phyloP scores from a whole-genome alignment of 2,113 vertebrate genomes.

The Chascanopsetta lugubris region DNA sequence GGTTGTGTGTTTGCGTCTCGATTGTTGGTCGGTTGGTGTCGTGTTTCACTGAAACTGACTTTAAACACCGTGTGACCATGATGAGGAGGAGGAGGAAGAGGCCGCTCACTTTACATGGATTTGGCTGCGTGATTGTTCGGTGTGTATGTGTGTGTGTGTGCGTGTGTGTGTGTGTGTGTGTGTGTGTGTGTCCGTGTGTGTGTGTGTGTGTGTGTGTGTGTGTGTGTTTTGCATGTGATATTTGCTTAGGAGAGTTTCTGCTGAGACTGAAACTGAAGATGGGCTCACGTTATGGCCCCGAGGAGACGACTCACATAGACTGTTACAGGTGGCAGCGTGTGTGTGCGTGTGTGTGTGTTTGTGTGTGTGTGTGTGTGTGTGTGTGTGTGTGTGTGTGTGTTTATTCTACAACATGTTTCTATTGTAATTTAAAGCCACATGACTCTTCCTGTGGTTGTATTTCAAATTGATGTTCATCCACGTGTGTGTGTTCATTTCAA shows the following conservation, averaged over 20 bases:
- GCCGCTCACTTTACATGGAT: constrained; percentile 68
- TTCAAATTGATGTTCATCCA: not conserved
- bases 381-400: constrained; percentile 1
- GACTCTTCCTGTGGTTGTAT: constrained; percentile 16
- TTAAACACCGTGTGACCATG: constrained; percentile 42
- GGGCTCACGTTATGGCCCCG: constrained; percentile 29
- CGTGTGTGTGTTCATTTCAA: not conserved
- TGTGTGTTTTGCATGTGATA: constrained; percentile 67
- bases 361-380: not conserved
- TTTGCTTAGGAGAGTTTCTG: constrained; percentile 77
- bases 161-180: no score
- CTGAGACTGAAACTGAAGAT: constrained; percentile 67
- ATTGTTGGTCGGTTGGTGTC: constrained; percentile 38
- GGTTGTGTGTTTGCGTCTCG: constrained; percentile 1
- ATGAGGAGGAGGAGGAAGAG: constrained; percentile 48
- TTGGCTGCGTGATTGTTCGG: constrained; percentile 56
- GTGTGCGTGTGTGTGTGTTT: not conserved
- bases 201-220: constrained; percentile 10
- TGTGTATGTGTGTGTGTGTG: no score
- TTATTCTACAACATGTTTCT: constrained; percentile 21
- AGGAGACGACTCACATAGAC: not conserved
- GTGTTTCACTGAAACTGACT: constrained; percentile 62
- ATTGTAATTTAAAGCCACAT: no score
- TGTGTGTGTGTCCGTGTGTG: constrained; percentile 19
- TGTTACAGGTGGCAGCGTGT: not conserved